These are phyloP conservation scores for Gadopsis marmoratus DNA, from an alignment of 2,797 vertebrate species.

Conservation along the genomic window DNA sequence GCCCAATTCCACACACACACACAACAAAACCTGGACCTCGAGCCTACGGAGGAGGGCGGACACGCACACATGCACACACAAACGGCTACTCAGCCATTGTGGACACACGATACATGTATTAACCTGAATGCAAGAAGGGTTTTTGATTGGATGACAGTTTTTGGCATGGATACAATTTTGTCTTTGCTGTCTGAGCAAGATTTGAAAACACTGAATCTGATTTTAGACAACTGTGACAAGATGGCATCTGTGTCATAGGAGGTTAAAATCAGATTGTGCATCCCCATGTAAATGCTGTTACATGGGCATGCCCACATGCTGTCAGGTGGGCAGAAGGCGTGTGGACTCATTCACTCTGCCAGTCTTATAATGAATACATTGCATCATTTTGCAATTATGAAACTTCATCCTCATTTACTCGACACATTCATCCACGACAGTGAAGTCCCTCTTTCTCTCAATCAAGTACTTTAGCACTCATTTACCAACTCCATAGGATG, in stretches of 20 bases:
- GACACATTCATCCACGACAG: constrained; percentile 18
- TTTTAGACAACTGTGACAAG: constrained; percentile 35
- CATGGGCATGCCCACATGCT: constrained; percentile 66
- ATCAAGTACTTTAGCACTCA: neutral
- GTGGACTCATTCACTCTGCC: constrained; percentile 72
- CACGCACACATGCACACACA: constrained; percentile 48
- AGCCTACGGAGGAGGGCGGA: constrained; percentile 72
- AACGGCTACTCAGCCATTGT: constrained; percentile 30
- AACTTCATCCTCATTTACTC: constrained; percentile 49
- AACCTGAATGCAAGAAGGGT: constrained; percentile 11
- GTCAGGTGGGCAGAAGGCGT: constrained; percentile 77
- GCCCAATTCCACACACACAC: constrained; percentile 76
- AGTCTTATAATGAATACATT: constrained; percentile 65
- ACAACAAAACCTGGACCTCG: constrained; percentile 82
- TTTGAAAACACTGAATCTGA: constrained; percentile 18
- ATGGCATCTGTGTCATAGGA: constrained; percentile 56
- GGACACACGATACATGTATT: constrained; percentile 32
- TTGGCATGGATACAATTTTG: constrained; percentile 2
- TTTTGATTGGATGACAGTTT: constrained; percentile 8
- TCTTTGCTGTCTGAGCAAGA: constrained; percentile 2
- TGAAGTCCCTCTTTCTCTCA: constrained; percentile 20
- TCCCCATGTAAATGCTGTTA: constrained; percentile 56
- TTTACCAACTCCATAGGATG: neutral
- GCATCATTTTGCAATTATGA: constrained; percentile 54
- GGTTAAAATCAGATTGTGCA: constrained; percentile 60